Base-by-base conservation (phyloP, 2,888 invertebrate genomes). In the Drosophila hamatofila region DNA sequence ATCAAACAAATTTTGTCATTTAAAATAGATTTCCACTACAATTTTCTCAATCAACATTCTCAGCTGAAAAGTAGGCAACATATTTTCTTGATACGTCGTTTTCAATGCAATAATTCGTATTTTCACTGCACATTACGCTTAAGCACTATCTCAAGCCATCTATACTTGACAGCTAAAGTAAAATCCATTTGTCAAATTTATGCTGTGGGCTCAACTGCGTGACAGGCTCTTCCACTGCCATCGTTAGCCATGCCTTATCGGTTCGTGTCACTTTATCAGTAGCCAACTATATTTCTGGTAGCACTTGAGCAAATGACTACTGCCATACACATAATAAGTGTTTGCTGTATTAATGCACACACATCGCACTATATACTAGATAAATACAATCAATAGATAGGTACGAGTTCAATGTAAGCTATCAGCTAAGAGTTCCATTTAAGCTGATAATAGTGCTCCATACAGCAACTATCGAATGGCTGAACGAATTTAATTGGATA, bases 111-210 rank as follows among this genome's bases (percentile, higher is more conserved):
- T 30, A 21, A 6, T 23, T 37, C 21, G 12, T 35, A 25, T 25
- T 2, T 62, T 56, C 42, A 27, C 44, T 63, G 62, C 11, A 51
- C 30, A 46, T 25, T 27, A 12, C 25, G 42, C 52, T 48, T 30
- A 12, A 12, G 12, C 55, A 16, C 49, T 52, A 46, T 33, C 48
- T 35, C 18, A 41, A 33, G 30, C 51, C 23, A 62, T 83, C 72
- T 55, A 44, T 60, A 54, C 49, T 52, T 4, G 42, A 44, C 44
- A 65, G 44, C 46, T 55, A 48, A 39, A 71, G 55, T 42, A 52
- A 73, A 61, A 74, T 52, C 65, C 70, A 85, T 83, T 88, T 80
- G 72, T 83, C 80, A 88, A 83, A 64, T 48, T 49, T 55, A 21
- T 46, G 37, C 30, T 12, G 44, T n/a, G 46, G 18, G 37, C 46